Conservation (phyloP, 2,888 invertebrate species). For the Lissonota sp. region DNA sequence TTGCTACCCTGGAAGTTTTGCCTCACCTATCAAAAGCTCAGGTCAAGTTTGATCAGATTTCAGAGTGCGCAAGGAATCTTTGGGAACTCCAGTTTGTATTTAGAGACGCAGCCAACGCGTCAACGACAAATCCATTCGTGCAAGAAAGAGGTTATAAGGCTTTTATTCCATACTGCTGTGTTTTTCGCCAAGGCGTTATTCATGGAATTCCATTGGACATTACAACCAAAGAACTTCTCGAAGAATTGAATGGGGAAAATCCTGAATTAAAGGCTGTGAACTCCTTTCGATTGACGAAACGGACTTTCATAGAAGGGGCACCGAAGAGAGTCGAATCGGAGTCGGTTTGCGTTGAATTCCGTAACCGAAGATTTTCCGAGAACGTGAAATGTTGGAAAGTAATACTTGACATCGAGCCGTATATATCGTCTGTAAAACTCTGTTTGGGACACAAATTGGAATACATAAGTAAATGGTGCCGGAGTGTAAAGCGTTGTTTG, state of each 20-base stretch:
- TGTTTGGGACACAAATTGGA: constrained; percentile 19
- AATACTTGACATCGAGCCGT: background rate
- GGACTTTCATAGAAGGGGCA: background rate
- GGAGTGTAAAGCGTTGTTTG: background rate
- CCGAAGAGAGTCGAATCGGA: constrained; percentile 1
- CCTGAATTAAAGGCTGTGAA: background rate
- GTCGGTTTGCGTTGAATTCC: constrained; percentile 20
- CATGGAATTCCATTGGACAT: background rate
- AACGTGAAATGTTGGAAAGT: constrained; percentile 3
- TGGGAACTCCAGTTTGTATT: background rate
- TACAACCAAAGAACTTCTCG: background rate
- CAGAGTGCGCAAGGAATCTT: background rate
- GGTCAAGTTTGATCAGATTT: background rate
- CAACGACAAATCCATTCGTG: background rate
- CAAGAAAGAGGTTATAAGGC: background rate
- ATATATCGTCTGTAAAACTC: background rate
- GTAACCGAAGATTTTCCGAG: background rate
- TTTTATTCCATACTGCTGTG: background rate
- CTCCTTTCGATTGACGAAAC: background rate
- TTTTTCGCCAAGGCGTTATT: background rate
- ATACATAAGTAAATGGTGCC: background rate
- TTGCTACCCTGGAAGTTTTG: background rate
- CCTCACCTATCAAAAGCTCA: background rate
- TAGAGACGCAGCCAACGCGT: background rate
- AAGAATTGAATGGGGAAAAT: background rate